These are phyloP conservation scores for Pelecanus crispus DNA, from an alignment of 2,113 vertebrate species.

Conservation along the genomic window DNA sequence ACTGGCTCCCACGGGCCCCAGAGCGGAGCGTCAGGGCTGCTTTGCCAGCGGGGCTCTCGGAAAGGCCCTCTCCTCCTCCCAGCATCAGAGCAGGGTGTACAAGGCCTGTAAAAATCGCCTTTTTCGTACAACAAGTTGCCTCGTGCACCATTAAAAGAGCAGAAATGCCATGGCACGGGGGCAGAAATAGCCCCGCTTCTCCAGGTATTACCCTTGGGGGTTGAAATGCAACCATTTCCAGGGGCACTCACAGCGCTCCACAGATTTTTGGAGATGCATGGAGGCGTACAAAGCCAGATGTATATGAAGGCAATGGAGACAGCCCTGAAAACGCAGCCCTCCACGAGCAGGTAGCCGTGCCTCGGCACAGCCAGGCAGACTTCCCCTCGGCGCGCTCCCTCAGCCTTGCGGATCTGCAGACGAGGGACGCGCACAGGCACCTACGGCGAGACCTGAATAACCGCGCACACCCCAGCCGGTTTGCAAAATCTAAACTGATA, in stretches of 20 bases:
- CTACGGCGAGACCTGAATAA: not conserved
- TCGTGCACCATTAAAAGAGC: not conserved
- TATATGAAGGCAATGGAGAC: rapidly evolving
- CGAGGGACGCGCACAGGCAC: rapidly evolving
- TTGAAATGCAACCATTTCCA: not conserved
- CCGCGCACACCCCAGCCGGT: not conserved
- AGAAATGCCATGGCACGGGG: not conserved
- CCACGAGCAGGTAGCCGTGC: rapidly evolving
- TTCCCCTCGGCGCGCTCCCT: not conserved
- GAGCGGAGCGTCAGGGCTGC: not conserved
- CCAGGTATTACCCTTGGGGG: not conserved
- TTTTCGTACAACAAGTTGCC: not conserved
- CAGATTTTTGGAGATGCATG: not conserved
- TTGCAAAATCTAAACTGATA: not conserved
- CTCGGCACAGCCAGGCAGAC: not conserved
- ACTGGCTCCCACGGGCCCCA: not conserved
- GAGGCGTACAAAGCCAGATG: not conserved
- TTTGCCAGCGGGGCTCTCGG: not conserved
- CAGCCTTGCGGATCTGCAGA: not conserved
- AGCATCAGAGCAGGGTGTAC: not conserved
- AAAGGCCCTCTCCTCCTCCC: not conserved
- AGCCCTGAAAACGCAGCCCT: not conserved
- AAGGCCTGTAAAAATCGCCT: not conserved
- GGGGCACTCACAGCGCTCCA: not conserved
- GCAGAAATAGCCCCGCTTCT: not conserved